Base-by-base conservation (phyloP, 2,113 vertebrate genomes). In the Tiliqua scincoides region DNA sequence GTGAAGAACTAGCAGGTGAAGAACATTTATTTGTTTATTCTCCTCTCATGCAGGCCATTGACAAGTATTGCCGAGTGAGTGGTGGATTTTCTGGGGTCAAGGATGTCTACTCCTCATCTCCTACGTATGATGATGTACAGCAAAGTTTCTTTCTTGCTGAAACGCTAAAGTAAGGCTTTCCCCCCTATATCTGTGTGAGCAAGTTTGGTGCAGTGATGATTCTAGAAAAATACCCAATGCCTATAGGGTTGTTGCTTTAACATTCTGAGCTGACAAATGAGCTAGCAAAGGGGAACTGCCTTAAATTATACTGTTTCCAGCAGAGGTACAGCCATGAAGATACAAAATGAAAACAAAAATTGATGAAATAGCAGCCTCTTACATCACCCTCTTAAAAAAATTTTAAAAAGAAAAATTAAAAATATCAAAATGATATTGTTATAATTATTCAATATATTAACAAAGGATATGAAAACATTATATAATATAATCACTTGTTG, bases 101-200 rank as follows among this genome's bases (percentile, higher is more conserved):
- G 94, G 99, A 99, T 84, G 99, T 99, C 25, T 99, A 99, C 90
- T 98, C 99, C 21, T 98, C 98, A 40, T 97, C 96, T 87, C 99
- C 99, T 40, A 97, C 97, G 0, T 99, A 99, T 6, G 99, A 99
- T 0, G 99, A 99, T 0, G 99, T 99, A 65, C 99, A 99, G 95
- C 99, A 99, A 95, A 99, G 99, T 94, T 99, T 99, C 97, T 99
- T 99, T 94, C 97, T 99, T 86, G 98, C 99, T 32, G 99, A 99
- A 95, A 99, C 99, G 17, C 97, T 99, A 86, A 99, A 99, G 99
- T 99, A 97, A 98, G 98, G 90, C 57, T 89, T 18, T 35, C 1
- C 87, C 30, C 27, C 37, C 79, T 17, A 18, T 84, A 70, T 25
- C 54, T 74, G 6, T 81, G 72, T 88, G 87, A 92, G n/a, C 20